These are phyloP conservation scores for Ophonus ardosiacus DNA, from an alignment of 2,888 invertebrate species.

Conservation along the genomic window DNA sequence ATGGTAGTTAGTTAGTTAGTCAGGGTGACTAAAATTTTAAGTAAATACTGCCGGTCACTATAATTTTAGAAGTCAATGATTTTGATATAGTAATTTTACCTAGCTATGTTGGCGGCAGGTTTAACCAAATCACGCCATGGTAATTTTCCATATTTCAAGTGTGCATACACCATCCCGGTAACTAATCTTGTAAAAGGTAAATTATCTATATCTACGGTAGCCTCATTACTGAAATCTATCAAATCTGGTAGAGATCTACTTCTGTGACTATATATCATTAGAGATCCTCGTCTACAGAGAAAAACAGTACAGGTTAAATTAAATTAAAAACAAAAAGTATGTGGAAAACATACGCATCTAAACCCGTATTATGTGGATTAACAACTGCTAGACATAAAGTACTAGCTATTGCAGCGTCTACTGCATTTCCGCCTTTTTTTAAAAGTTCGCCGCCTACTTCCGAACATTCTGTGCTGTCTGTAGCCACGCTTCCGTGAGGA, in stretches of 20 bases:
- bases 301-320: not conserved
- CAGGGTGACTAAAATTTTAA: no score
- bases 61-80: not conserved
- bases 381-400: conserved; percentile 86
- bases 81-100: conserved; percentile 69
- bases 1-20: no score
- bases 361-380: conserved; percentile 84
- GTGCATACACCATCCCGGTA: conserved; percentile 79
- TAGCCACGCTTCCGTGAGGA: conserved; percentile 87
- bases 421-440: conserved; percentile 84
- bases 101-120: conserved; percentile 79
- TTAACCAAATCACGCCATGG: conserved; percentile 80
- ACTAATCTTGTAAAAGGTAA: conserved; percentile 79
- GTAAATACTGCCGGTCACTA: no score
- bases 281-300: conserved; percentile 82
- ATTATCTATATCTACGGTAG: conserved; percentile 71
- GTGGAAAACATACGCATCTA: conserved; percentile 83
- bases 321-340: not conserved
- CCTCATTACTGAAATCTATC: conserved; percentile 78
- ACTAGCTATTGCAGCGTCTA: conserved; percentile 87
- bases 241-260: conserved; percentile 77
- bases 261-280: conserved; percentile 85
- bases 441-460: conserved; percentile 83
- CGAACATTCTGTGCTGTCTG: conserved; percentile 84
- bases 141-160: conserved; percentile 78